Evolutionary conservation across 2,797 vertebrate genomes (phyloP).

Genomic region (Acomys russatus): DNA sequence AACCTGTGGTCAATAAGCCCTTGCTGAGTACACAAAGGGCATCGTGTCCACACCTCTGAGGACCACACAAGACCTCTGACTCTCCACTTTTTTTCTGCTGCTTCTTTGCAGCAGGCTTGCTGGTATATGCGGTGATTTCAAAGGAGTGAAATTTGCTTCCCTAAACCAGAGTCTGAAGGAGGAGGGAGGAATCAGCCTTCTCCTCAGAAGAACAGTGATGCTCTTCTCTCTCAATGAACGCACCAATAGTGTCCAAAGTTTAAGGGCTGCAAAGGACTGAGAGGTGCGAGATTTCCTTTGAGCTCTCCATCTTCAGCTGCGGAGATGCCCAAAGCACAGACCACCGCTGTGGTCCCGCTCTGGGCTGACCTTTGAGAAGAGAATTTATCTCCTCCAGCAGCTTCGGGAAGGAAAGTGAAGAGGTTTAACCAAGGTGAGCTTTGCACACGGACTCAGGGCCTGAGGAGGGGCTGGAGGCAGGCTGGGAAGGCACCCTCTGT

Average conservation of each 20-base stretch:
- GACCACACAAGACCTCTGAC: constrained; percentile 35
- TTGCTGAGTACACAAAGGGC: neutral
- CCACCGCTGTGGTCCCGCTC: neutral
- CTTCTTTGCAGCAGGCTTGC: neutral
- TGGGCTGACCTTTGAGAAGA: constrained; percentile 1
- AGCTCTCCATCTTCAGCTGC: neutral
- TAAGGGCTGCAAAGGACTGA: neutral
- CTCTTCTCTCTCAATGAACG: constrained; percentile 32
- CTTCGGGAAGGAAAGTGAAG: constrained; percentile 15
- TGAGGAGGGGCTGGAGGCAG: neutral
- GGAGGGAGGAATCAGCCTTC: neutral
- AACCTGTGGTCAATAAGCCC: neutral
- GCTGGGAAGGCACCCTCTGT: constrained; percentile 65
- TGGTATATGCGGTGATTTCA: constrained; percentile 41
- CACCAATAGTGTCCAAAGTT: neutral
- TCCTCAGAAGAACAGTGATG: constrained; percentile 17
- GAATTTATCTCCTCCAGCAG: neutral
- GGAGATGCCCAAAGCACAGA: neutral
- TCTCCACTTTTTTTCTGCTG: neutral
- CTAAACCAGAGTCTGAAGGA: constrained; percentile 57
- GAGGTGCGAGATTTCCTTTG: neutral
- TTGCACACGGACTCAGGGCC: neutral
- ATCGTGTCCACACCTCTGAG: constrained; percentile 49
- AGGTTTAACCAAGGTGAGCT: neutral
- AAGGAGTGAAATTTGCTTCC: constrained; percentile 36